Percentiles rank a stretch among this genome's conserved stretches.
Evolutionary conservation across 1,140 invertebrate species (phyloP).

Genomic region (Diprion similis): DNA sequence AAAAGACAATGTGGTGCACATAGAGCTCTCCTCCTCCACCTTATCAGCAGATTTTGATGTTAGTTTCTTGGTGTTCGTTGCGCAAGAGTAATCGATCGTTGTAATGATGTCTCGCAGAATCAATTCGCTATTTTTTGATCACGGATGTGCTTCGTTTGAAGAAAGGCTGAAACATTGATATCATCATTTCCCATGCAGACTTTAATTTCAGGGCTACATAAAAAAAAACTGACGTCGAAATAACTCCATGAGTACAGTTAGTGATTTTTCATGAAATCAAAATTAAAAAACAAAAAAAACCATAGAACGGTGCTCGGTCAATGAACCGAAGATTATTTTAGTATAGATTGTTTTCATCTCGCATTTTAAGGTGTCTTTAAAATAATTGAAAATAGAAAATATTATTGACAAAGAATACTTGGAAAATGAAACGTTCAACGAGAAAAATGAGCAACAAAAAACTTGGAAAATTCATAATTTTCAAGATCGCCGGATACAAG

Average conservation of each 20-base stretch:
- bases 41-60: conserved; percentile 20
- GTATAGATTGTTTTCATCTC: too few species aligned
- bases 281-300: too few species aligned
- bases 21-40: conserved; percentile 47
- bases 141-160: conserved; percentile 11
- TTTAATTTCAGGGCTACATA: too few species aligned
- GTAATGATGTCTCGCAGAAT: conserved; percentile 22
- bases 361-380: too few species aligned
- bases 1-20: conserved; percentile 50
- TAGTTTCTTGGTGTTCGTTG: conserved; percentile 11
- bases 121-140: conserved; percentile 18
- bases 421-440: too few species aligned
- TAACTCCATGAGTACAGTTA: not conserved
- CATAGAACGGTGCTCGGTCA: too few species aligned
- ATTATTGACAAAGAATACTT: too few species aligned
- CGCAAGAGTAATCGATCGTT: conserved; percentile 15
- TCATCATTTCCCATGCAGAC: not conserved
- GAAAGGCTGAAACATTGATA: conserved; percentile 22
- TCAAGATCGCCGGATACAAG: too few species aligned
- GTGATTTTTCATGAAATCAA: not conserved
- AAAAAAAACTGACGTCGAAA: not conserved
- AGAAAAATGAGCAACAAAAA: too few species aligned
- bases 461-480: too few species aligned
- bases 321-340: too few species aligned
- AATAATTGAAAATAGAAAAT: too few species aligned